Evolutionary conservation across 2,113 vertebrate species (phyloP).

Genomic region (Chauna torquata): DNA sequence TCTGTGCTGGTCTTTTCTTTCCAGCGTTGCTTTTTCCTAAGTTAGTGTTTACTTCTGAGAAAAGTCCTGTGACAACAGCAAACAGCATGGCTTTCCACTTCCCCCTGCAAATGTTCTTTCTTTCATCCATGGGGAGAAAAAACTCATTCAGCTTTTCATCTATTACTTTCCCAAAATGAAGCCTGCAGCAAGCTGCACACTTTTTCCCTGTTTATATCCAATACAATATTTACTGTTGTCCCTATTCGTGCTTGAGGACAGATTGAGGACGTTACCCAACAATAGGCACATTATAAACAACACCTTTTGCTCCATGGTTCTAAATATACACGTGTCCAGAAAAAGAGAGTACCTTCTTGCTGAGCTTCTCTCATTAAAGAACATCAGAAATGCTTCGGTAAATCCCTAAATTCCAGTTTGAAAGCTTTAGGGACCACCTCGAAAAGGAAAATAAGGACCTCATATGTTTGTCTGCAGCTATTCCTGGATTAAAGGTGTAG

Average conservation of each 20-base stretch:
- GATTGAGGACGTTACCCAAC: fast-evolving
- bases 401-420: background rate
- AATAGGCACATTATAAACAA: background rate
- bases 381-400: background rate
- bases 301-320: background rate
- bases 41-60: background rate
- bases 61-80: background rate
- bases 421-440: background rate
- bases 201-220: background rate
- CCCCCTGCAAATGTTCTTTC: background rate
- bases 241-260: background rate
- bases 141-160: background rate
- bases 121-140: background rate
- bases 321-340: background rate
- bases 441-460: background rate
- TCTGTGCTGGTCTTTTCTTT: background rate
- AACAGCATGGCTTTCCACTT: background rate
- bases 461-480: background rate
- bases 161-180: background rate
- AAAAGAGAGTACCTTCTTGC: background rate
- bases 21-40: background rate
- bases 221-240: background rate
- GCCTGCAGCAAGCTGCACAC: background rate
- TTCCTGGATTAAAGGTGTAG: background rate
- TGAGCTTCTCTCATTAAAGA: background rate